A percentile compares a stretch with the other conserved stretches of the same genome.
Conservation (phyloP, 2,113 vertebrate species). For the Oreocharis arfaki region DNA sequence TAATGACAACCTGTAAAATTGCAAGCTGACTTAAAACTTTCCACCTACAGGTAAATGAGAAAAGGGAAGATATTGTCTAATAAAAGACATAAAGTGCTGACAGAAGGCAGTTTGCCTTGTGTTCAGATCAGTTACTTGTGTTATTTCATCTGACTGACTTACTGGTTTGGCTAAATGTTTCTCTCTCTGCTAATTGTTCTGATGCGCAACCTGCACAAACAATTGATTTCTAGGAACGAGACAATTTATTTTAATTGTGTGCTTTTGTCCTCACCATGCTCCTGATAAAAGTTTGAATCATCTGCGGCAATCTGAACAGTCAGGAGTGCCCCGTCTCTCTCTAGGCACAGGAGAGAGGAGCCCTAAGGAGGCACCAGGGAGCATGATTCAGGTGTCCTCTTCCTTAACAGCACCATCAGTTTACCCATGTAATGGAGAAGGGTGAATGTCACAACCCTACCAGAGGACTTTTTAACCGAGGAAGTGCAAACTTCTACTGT, state of each 20-base stretch:
- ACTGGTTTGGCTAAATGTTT: background rate
- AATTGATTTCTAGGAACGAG: background rate
- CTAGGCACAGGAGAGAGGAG: background rate
- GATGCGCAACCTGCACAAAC: background rate
- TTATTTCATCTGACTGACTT: background rate
- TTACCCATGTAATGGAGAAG: background rate
- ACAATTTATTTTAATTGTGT: background rate
- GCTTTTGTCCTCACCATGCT: background rate
- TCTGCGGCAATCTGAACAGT: background rate
- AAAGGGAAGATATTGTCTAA: background rate
- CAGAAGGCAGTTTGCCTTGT: background rate
- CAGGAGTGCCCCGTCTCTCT: fast-evolving
- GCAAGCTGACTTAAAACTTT: background rate
- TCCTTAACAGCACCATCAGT: background rate
- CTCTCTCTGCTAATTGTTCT: background rate
- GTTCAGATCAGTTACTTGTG: background rate
- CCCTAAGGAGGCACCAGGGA: background rate
- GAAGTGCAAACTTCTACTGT: background rate
- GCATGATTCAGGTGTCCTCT: background rate
- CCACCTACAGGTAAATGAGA: background rate
- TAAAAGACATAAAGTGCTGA: background rate
- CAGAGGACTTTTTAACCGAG: background rate
- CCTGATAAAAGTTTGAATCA: background rate
- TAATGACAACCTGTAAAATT: background rate
- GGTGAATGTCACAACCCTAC: background rate